Percentiles rank a stretch among this genome's conserved stretches.
Conservation (phyloP, 2,888 invertebrate genomes). For the Venusia cambrica region DNA sequence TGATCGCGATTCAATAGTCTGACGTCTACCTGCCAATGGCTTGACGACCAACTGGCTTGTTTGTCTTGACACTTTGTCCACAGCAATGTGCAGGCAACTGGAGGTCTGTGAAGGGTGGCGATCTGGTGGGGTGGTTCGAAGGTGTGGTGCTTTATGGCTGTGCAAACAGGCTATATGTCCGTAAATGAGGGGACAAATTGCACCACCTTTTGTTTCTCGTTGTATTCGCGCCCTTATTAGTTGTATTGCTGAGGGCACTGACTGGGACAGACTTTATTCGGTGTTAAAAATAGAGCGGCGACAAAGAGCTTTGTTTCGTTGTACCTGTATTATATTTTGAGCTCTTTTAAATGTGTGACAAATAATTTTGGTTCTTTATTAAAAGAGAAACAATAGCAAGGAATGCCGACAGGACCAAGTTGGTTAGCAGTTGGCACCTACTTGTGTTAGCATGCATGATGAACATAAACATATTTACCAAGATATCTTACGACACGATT, state of each 20-base stretch:
- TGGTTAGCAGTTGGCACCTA: too few species aligned
- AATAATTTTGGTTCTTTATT: too few species aligned
- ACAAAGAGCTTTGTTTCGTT: slow-evolving; percentile 34
- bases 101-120: slow-evolving; percentile 45
- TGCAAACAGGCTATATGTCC: slow-evolving; percentile 69
- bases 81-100: slow-evolving; percentile 25
- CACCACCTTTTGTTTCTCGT: slow-evolving; percentile 62
- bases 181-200: slow-evolving; percentile 70
- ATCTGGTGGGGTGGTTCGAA: slow-evolving; percentile 49
- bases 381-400: too few species aligned
- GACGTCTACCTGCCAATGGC: slow-evolving; percentile 57
- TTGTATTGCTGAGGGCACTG: slow-evolving; percentile 44
- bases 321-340: too few species aligned
- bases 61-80: slow-evolving; percentile 35
- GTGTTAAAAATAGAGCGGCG: slow-evolving; percentile 34
- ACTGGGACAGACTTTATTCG: slow-evolving; percentile 43
- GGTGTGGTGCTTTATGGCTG: slow-evolving; percentile 71
- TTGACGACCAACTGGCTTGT: slow-evolving; percentile 48
- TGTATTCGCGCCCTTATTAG: slow-evolving; percentile 57
- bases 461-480: too few species aligned
- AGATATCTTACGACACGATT: too few species aligned
- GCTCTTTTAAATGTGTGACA: too few species aligned
- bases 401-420: too few species aligned
- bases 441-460: too few species aligned
- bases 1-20: slow-evolving; percentile 61